Evolutionary conservation across 2,888 invertebrate species (phyloP), one percentile per base, ranked within the genome.

Genomic region (Perithous albicinctus): DNA sequence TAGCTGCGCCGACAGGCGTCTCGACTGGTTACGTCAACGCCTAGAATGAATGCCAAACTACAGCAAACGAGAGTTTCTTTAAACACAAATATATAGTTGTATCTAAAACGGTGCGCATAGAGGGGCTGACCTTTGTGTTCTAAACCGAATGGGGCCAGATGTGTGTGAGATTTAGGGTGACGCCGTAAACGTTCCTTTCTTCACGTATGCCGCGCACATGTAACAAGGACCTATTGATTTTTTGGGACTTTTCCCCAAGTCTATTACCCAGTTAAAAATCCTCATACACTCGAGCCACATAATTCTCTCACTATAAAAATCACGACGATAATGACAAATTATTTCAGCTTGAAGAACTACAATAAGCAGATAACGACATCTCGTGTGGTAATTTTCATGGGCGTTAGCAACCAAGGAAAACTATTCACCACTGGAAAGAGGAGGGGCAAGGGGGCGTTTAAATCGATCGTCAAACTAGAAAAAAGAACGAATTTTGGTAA

Each of bases 211-310:
- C 63, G 35, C 38, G 38, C 77, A 74, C 67, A 73, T 80, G 81
- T 54, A 72, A 15, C n/a, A n/a, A 54, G 67, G 72, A 38, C 43
- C 63, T 78, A 81, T 81, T 81, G 81, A 81, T 81, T 81, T 80
- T 78, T 70, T 54, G 26, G 26, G 63, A 78, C 35, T 74, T 70
- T 70, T 70, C 77, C 3, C 54, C 12, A 35, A 41, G 26, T 18
- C 51, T 64, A 35, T 12, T 67, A 26, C 32, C 61, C 35, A n/a
- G n/a, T n/a, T n/a, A n/a, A n/a, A n/a, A n/a, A n/a, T n/a, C n/a
- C n/a, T n/a, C n/a, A n/a, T n/a, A n/a, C 61, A 15, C 61, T 38
- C 38, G 61, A 61, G 35, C 41, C 38, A 18, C 20, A 10, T 12
- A 12, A 1, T 23, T 41, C 23, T 12, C 0, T 51, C 10, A 23